Percentiles rank a stretch among this genome's conserved stretches.
Conservation (phyloP, 2,113 vertebrate genomes). For the Apteryx owenii region DNA sequence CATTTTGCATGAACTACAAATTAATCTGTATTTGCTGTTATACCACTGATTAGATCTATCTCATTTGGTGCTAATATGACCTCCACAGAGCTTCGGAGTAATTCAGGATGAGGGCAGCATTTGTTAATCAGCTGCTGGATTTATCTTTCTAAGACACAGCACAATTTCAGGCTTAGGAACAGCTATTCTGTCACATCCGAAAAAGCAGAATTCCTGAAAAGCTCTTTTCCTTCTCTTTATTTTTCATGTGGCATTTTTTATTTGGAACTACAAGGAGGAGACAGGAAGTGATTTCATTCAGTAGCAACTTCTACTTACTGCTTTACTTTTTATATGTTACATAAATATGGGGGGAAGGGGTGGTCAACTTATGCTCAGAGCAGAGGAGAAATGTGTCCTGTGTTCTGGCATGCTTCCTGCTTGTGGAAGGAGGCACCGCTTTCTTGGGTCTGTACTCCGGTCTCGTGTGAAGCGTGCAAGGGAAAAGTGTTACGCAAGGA, state of each 20-base stretch:
- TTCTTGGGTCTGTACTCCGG: background rate
- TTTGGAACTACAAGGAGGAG: background rate
- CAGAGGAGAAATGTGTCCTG: background rate
- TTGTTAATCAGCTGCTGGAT: slow-evolving; percentile 1
- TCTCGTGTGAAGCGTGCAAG: background rate
- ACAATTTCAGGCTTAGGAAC: background rate
- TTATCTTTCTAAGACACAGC: slow-evolving; percentile 5
- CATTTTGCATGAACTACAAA: slow-evolving; percentile 38
- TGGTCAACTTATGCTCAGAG: background rate
- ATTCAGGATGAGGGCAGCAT: background rate
- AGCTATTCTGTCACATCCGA: background rate
- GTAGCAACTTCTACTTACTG: background rate
- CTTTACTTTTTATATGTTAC: background rate
- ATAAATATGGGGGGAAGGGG: background rate
- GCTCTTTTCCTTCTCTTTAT: background rate
- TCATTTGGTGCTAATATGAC: background rate
- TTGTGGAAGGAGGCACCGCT: background rate
- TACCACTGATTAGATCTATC: background rate
- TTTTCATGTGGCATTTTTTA: slow-evolving; percentile 14
- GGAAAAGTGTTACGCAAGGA: background rate
- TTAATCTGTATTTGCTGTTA: background rate
- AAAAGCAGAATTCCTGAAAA: background rate
- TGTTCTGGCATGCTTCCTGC: background rate
- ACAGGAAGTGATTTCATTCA: slow-evolving; percentile 14
- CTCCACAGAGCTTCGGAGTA: background rate